Evolutionary conservation across 2,113 vertebrate genomes (phyloP), one percentile per base, ranked within the genome.

Genomic region (Menura novaehollandiae): DNA sequence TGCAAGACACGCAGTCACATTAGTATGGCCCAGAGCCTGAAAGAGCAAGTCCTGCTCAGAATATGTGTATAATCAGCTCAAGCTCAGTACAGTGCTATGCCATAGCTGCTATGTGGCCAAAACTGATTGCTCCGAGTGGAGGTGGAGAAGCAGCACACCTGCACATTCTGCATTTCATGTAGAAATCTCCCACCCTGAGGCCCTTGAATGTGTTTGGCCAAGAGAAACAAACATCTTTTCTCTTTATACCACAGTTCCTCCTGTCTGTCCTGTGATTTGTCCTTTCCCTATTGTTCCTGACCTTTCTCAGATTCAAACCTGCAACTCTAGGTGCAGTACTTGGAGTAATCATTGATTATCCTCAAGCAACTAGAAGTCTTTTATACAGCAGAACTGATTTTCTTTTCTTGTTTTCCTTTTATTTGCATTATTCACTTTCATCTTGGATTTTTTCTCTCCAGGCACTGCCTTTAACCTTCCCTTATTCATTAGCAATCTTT

Each of bases 161-260:
- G n/a, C n/a, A 67, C 2, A 27, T 63, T 58, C 37, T 43, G 47
- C 26, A 15, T 67, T 90, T 76, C 52, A 26, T 35, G 35, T 19
- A 62, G 69, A 85, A 62, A 22, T 63, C 53, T 82, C 24, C 33
- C 18, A 63, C 39, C 16, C 23, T 75, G 60, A 81, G 44, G 66
- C 39, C 55, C 39, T 81, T 41, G 23, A 86, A 58, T 6, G 20
- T 10, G 15, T 73, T 89, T 84, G 89, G 81, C 56, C 93, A 88
- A 85, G 22, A 91, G 62, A 95, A 91, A 77, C 69, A 95, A 94
- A 84, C 39, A 71, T 47, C 9, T 84, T 84, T 71, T 86, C 26
- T 74, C 30, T 91, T 78, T 75, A 46, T 51, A 55, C 11, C 2
- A 4, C 18, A 59, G 52, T 71, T 89, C 30, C 56, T 91, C 81